Base-by-base conservation (phyloP, 2,113 vertebrate species). In the Prolemur simus region DNA sequence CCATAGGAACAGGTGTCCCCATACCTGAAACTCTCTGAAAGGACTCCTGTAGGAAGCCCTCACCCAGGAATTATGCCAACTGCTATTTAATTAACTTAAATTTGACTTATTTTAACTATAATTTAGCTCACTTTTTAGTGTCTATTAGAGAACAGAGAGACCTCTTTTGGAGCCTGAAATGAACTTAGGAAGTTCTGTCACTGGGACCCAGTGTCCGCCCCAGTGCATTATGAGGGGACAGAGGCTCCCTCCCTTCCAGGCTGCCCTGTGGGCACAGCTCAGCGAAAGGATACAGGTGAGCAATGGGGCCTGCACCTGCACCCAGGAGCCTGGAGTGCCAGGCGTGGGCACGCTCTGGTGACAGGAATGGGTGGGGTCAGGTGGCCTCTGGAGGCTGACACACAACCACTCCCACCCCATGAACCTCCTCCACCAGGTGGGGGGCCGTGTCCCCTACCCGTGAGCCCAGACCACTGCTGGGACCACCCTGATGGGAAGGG, bases 1-100 rank as follows among this genome's bases (percentile, higher is more conserved):
- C 45, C 73, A 0, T 4, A 80, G 1, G 52, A 87, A 58, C 47
- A 18, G 1, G 9, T 1, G 5, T 21, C 91, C 34, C 2, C 39
- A 12, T 17, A 39, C 8, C 2, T 8, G 27, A n/a, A 77, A 3
- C 49, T 9, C 91, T 29, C 54, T 42, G 14, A 13, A 54, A 45
- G 37, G 54, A 15, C 42, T 56, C 77, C 69, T 42, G 4, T 0
- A 0, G 60, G 12, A 54, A 52, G 7, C 15, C 49, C 27, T 12
- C 12, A 7, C 27, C 27, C 52, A 32, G n/a, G 32, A 37, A 20
- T 27, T 45, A 25, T 0, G 23, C 63, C 42, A 17, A 42, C 49
- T 37, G 25, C 6, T 0, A 47, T 58, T 49, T 37, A 37, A 8
- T 37, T 27, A 78, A 58, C 1, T 5, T 37, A 69, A 58, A 2